phyloP scores from a whole-genome alignment of 2,113 vertebrate species.

The Labeo rohita region DNA sequence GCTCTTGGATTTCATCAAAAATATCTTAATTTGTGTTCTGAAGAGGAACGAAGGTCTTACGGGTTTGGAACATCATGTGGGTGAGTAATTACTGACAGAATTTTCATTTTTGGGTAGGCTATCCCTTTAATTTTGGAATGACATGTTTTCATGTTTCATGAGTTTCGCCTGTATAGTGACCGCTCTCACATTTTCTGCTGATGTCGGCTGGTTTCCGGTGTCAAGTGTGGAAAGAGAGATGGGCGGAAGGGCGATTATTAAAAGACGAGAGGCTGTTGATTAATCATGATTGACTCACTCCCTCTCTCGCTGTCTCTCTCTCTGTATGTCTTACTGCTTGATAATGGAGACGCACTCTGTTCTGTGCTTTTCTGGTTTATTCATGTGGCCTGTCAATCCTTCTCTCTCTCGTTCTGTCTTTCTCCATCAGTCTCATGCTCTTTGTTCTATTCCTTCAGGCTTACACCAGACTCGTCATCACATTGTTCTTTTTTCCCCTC shows the following conservation, averaged over 20 bases:
- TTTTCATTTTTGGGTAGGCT: too few relatives aligned
- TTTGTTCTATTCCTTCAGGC: conserved; percentile 51
- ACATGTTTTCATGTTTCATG: background rate
- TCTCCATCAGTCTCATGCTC: conserved; percentile 42
- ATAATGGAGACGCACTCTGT: conserved; percentile 54
- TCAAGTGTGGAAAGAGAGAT: background rate
- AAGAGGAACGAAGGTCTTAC: too few relatives aligned
- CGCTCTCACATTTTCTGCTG: conserved; percentile 8
- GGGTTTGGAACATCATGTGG: too few relatives aligned
- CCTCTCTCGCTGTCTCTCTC: conserved; percentile 63
- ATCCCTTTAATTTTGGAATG: too few relatives aligned
- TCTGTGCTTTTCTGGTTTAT: conserved; percentile 55
- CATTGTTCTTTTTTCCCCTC: conserved; percentile 14
- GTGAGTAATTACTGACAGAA: too few relatives aligned
- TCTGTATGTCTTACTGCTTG: conserved; percentile 44
- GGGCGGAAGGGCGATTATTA: conserved; percentile 56
- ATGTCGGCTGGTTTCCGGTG: conserved; percentile 11
- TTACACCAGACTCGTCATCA: conserved; percentile 57
- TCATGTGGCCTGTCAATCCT: conserved; percentile 61
- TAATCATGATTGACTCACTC: conserved; percentile 81
- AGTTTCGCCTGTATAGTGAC: background rate
- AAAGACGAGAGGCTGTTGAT: conserved; percentile 67
- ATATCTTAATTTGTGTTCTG: too few relatives aligned
- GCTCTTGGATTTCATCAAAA: too few relatives aligned
- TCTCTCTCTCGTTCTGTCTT: conserved; percentile 49